Evolutionary conservation across 2,797 vertebrate genomes (phyloP), one percentile per base, ranked within the genome.

Genomic region (Molossus alvarezi): DNA sequence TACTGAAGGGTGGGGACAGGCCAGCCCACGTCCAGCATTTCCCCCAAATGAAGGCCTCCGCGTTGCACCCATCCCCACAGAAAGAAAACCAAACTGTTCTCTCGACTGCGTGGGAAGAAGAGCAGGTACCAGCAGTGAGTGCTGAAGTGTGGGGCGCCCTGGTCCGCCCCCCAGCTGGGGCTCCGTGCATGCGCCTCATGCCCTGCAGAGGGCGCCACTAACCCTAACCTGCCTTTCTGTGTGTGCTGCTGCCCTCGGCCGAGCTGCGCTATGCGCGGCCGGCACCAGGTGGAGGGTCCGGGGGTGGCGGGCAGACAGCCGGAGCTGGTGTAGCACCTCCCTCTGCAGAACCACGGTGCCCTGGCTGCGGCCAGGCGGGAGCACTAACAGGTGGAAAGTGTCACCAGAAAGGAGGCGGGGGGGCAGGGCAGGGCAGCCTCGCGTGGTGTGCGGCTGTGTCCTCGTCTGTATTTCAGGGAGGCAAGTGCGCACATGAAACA

Each of bases 21-120:
- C 82, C 48, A 13, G 65, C 67, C 53, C 3, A 10, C 0, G 8
- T 1, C 69, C 27, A 27, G 21, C 41, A 5, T 41, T 60, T 79
- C 33, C 92, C 77, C 69, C 21, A 79, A 79, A 64, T 77, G 92
- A 97, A 97, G 96, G 97, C 95, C 96, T 98, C 98, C 96, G 64
- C 93, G 20, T 97, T 90, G 98, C 95, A 2, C 98, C 98, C 96
- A 0, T 91, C 72, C 98, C 98, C 97, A 98, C 98, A 99, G 99
- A 99, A 99, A 99, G 99, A 99, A 99, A 98, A 98, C 97, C 98
- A 99, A 99, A 98, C 98, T 99, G 97, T 99, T 99, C 98, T 98
- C 98, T 95, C 98, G 98, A 96, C 98, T 99, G 98, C 98, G 98
- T 98, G 98, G 98, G 98, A 99, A 98, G 98, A 98, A 98, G 97